Percentiles rank a stretch among this genome's conserved stretches.
Evolutionary conservation across 2,888 invertebrate species (phyloP).

Genomic region (Agrochola litura): DNA sequence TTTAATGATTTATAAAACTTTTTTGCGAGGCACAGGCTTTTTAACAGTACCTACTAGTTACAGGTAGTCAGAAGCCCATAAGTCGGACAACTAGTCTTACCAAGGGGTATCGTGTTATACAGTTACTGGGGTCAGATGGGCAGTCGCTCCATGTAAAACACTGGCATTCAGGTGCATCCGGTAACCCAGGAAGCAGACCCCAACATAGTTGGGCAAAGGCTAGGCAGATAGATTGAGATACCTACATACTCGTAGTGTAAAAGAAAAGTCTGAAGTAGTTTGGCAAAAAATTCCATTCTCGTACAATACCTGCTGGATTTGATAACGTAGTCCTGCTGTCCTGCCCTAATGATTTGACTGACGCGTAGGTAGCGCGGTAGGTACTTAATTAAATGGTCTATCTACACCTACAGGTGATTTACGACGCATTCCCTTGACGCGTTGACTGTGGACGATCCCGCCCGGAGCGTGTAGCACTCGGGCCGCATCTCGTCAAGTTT

Average conservation of each 20-base stretch:
- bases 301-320: neutral
- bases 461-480: constrained; percentile 44
- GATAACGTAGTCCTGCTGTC: neutral
- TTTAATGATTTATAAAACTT: too few species aligned
- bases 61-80: too few species aligned
- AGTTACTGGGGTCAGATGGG: too few species aligned
- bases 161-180: too few species aligned
- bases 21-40: too few species aligned
- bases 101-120: too few species aligned
- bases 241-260: neutral
- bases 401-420: neutral
- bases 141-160: too few species aligned
- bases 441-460: constrained; percentile 36
- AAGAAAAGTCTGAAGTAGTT: neutral
- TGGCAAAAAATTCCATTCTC: neutral
- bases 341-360: neutral
- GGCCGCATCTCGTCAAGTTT: constrained; percentile 40
- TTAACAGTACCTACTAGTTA: too few species aligned
- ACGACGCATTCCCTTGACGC: neutral
- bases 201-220: too few species aligned
- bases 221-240: too few species aligned
- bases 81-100: too few species aligned
- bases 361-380: neutral
- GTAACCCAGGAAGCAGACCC: too few species aligned
- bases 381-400: neutral